phyloP scores from a whole-genome alignment of 1,140 invertebrate species.

The Cotesia typhae region DNA sequence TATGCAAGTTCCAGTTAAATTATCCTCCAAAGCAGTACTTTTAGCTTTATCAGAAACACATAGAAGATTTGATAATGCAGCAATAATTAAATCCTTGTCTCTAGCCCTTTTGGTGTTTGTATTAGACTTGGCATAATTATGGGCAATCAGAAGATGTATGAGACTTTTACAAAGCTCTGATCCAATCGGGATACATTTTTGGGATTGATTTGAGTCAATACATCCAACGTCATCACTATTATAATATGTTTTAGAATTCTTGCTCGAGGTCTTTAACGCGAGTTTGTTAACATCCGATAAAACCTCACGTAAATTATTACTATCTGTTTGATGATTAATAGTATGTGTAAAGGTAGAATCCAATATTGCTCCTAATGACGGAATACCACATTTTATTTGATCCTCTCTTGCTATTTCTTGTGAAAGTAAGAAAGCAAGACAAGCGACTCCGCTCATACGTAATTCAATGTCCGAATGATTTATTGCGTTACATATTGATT shows the following conservation, averaged over 20 bases:
- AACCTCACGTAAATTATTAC: constrained; percentile 37
- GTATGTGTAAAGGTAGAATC: constrained; percentile 7
- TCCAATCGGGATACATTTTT: constrained; percentile 47
- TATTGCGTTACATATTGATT: constrained; percentile 59
- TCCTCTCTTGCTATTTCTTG: constrained; percentile 54
- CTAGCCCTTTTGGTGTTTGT: constrained; percentile 48
- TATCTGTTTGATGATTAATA: constrained; percentile 7
- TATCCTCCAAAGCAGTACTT: constrained; percentile 55
- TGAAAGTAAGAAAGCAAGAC: constrained; percentile 53
- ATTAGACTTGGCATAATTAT: constrained; percentile 55
- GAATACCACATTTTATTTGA: constrained; percentile 22
- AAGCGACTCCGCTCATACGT: constrained; percentile 52
- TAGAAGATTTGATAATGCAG: constrained; percentile 63
- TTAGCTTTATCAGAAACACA: constrained; percentile 63
- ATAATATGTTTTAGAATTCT: constrained; percentile 30
- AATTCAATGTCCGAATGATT: constrained; percentile 46
- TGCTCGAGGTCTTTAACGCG: constrained; percentile 41
- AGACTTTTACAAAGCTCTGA: constrained; percentile 63
- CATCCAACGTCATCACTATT: constrained; percentile 15
- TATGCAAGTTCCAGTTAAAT: constrained; percentile 56
- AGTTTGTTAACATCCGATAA: constrained; percentile 48
- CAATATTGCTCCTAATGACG: constrained; percentile 3
- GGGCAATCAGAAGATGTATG: constrained; percentile 62
- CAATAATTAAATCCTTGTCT: constrained; percentile 59
- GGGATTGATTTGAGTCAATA: constrained; percentile 11